Base-by-base conservation (phyloP, 2,113 vertebrate genomes). In the Takifugu bimaculatus region DNA sequence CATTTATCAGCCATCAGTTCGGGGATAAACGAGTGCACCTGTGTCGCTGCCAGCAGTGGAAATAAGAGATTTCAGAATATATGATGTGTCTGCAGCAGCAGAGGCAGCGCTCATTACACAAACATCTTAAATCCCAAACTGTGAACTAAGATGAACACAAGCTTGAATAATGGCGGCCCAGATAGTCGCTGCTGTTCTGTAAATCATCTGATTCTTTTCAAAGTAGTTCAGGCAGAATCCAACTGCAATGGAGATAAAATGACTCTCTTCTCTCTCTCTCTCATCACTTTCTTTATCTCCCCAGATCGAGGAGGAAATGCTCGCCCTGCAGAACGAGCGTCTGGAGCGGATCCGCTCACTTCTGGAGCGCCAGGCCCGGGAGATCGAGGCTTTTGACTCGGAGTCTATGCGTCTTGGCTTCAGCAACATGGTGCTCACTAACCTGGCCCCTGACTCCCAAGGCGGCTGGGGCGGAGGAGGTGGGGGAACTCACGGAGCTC, bases 341-440 rank as follows among this genome's bases (percentile, higher is more conserved):
- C 92, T 95, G 5, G 96, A 98, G 77, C 87, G 95, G 73, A 98
- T 98, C 92, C 94, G 96, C 78, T 96, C 94, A 20, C 92, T 98
- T 69, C 89, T 98, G 70, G 96, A 98, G 85, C 86, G 89, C 4
- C 90, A 91, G 81, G 90, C 90, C 28, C 69, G 88, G 20, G 90
- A 91, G 79, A 89, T 95, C 1, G 96, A 98, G 90, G 94, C 96
- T 57, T 98, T 98, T 75, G 96, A 98, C 91, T 98, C 96, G 1
- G 96, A 98, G 87, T 96, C 94, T 88, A 96, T 98, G 95, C 91
- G 96, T 69, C 92, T 98, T 84, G 96, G 96, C 81, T 98, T 98
- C 89, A 97, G 94, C 92, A 98, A 98, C 82, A 98, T 98, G 96
- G 93, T 91, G 58, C 88, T 91, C 53, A 86, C 88, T 26, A 88